A percentile compares a stretch with the other conserved stretches of the same genome.
Conservation (phyloP, 2,797 vertebrate species). For the Silurus lanzhouensis region DNA sequence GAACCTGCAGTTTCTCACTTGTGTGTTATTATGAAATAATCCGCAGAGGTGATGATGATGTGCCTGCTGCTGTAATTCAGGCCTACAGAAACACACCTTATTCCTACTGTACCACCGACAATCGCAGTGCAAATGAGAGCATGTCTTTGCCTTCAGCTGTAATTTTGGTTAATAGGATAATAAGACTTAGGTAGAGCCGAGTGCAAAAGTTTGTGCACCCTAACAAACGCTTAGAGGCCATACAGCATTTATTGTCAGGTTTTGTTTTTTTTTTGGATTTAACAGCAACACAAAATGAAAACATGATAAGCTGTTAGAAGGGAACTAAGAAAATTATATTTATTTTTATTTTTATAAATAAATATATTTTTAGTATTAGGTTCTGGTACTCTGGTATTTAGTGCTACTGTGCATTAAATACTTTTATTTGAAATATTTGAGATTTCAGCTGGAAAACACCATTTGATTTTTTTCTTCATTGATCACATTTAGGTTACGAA, state of each 20-base stretch:
- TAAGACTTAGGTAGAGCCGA: not conserved
- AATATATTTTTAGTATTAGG: no score
- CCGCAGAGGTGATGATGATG: conserved; percentile 17
- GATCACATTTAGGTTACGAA: no score
- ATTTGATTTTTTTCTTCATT: no score
- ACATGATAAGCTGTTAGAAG: no score
- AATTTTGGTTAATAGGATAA: conserved; percentile 16
- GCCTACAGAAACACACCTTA: not conserved
- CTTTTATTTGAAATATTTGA: no score
- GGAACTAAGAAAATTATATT: no score
- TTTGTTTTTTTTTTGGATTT: not conserved
- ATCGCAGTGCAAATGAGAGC: not conserved
- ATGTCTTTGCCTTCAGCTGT: conserved; percentile 2
- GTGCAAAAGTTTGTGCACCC: not conserved
- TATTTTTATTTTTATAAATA: no score
- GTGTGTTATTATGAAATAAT: conserved; percentile 18
- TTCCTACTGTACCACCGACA: not conserved
- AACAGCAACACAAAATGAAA: not conserved
- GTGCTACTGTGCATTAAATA: no score
- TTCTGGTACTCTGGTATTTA: no score
- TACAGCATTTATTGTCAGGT: not conserved
- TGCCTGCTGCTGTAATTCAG: conserved; percentile 4
- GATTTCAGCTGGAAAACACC: no score
- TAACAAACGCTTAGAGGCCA: not conserved
- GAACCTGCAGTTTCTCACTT: not conserved